Conservation (phyloP, 2,113 vertebrate species). For the Laterallus jamaicensis region DNA sequence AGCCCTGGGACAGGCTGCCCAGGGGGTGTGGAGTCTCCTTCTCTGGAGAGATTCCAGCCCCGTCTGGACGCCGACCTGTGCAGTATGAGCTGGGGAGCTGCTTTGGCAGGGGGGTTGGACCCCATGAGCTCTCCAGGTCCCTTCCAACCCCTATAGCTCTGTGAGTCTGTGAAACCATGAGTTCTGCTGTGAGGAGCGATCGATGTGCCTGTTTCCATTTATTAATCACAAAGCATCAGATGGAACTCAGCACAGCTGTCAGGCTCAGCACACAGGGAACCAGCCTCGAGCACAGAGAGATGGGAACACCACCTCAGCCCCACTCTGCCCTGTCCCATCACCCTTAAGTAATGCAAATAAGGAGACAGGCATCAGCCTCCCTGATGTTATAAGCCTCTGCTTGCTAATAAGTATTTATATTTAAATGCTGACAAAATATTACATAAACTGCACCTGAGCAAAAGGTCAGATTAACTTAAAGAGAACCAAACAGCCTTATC, state of each 20-base stretch:
- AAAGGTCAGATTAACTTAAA: neutral
- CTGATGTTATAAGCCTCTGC: neutral
- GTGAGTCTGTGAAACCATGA: neutral
- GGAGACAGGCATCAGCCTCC: neutral
- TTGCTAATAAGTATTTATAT: neutral
- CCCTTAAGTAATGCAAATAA: rapidly evolving
- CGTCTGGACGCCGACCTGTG: no score
- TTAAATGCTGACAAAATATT: neutral
- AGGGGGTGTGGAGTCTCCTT: no score
- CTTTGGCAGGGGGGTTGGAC: no score
- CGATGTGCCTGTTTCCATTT: neutral
- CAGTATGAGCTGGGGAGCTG: no score
- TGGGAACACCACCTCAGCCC: rapidly evolving
- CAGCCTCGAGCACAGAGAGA: neutral
- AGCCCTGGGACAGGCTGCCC: no score
- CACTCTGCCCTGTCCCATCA: rapidly evolving
- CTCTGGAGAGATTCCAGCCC: no score
- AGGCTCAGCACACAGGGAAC: neutral
- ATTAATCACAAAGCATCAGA: neutral
- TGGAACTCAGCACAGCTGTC: rapidly evolving
- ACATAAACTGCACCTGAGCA: neutral
- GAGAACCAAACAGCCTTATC: neutral
- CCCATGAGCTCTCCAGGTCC: no score
- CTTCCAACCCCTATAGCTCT: no score
- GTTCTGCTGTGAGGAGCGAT: neutral